phyloP scores from a whole-genome alignment of 2,113 vertebrate genomes.

The Ammospiza caudacuta region DNA sequence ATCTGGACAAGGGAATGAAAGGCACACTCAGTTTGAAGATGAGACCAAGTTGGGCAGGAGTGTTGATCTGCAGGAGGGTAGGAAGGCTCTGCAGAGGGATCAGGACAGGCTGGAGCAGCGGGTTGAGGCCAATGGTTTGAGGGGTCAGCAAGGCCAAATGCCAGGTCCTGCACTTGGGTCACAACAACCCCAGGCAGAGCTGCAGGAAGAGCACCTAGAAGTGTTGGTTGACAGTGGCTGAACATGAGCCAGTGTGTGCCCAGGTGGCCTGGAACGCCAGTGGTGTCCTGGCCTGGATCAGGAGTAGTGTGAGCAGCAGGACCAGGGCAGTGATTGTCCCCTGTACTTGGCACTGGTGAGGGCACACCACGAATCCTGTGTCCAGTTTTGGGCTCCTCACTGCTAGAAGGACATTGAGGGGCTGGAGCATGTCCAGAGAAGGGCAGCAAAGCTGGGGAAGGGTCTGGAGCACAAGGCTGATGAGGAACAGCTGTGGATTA shows the following conservation, averaged over 20 bases:
- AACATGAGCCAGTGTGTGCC: background rate
- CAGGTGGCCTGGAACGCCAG: background rate
- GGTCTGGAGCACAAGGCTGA: background rate
- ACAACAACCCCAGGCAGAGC: accelerated
- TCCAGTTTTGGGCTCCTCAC: background rate
- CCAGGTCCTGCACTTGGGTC: accelerated
- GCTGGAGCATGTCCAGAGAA: background rate
- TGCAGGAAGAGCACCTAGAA: background rate
- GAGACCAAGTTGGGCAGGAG: background rate
- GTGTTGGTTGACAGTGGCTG: background rate
- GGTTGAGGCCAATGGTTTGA: background rate
- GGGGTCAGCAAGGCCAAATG: background rate
- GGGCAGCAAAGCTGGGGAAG: accelerated
- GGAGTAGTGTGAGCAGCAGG: background rate
- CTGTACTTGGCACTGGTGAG: accelerated
- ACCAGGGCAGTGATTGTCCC: background rate
- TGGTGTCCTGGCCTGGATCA: background rate
- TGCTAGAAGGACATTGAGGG: background rate
- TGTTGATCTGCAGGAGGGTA: background rate
- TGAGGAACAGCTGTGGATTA: background rate
- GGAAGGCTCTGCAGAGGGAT: background rate
- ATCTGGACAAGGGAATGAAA: background rate
- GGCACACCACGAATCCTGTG: background rate
- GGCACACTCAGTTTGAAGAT: background rate
- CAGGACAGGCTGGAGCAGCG: background rate